Base-by-base conservation (phyloP, 2,888 invertebrate genomes). In the Papilio elwesi region DNA sequence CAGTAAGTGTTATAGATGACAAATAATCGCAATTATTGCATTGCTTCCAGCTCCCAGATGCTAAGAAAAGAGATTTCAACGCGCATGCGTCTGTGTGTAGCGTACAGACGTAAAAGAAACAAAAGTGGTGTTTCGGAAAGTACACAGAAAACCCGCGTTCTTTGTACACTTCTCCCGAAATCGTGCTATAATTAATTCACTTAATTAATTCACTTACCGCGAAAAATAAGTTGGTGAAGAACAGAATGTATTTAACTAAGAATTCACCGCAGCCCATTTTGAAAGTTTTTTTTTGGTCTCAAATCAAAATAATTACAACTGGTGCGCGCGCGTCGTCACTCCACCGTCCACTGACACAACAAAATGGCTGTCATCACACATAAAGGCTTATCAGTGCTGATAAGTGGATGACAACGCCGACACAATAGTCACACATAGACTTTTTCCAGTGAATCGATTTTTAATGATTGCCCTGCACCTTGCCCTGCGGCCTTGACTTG, bases 221-320 rank as follows among this genome's bases (percentile, higher is more conserved):
- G 87, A 96, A 96, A 76, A 96, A 85, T 70, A 96, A 87, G 82
- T 97, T 97, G 84, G 96, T 95, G 83, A 96, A 93, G 89, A 97
- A 97, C 79, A 97, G 93, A 62, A 97, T 94, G 81, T 97, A 97
- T 91, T 97, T 97, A 76, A 96, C 95, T 79, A 96, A 92, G 79
- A 95, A 95, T 90, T 96, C 96, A 86, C 96, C 96, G 80, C 95
- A 96, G 85, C 95, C 95, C 95, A 95, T 95, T 78, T 90, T 94
- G 82, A 73, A 68, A 16, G 68, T 26, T 73, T 68, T 51, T n/a
- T 63, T 62, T 55, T 70, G 68, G 62, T 68, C 71, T 69, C 38
- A 63, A 63, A 26, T 4, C 4, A 47, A 62, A 70, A 72, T 65
- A 55, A 51, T 69, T 16, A 48, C 49, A 68, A 65, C 47, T 65